phyloP scores from a whole-genome alignment of 2,113 vertebrate genomes.

The Pomatorhinus ruficollis region DNA sequence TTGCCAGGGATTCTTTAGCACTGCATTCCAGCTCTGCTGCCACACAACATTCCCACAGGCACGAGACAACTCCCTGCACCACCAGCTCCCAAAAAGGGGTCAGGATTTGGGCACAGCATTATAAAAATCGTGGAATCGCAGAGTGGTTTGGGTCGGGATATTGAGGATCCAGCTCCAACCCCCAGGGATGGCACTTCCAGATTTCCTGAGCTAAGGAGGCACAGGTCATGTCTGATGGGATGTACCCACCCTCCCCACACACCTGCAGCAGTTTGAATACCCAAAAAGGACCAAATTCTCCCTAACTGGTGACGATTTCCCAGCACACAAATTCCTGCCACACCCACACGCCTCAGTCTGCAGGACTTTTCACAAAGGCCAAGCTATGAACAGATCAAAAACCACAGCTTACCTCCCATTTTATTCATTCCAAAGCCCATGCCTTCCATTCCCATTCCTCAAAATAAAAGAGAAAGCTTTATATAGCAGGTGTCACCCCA shows the following conservation, averaged over 20 bases:
- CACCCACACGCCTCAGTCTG: not conserved
- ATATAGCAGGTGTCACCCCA: slow-evolving; percentile 20
- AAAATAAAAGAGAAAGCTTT: slow-evolving; percentile 68
- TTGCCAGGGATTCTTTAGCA: not conserved
- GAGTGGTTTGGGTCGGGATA: not conserved
- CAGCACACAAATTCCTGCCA: not conserved
- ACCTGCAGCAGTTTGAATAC: not conserved
- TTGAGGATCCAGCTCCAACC: not conserved
- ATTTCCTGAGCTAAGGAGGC: not conserved
- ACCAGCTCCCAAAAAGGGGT: not conserved
- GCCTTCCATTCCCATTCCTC: slow-evolving; percentile 91
- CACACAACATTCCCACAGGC: not conserved
- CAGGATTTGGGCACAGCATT: not conserved
- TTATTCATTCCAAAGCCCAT: slow-evolving; percentile 96
- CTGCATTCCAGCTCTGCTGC: not conserved
- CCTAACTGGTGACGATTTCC: rapidly evolving
- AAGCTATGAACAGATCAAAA: not conserved
- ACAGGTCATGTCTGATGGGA: not conserved
- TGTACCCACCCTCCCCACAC: not conserved
- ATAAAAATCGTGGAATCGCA: rapidly evolving
- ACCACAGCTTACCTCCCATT: slow-evolving; percentile 87
- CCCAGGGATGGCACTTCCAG: not conserved
- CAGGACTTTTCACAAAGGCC: not conserved
- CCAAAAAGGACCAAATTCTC: not conserved
- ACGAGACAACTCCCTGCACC: rapidly evolving